Base-by-base conservation (phyloP, 2,888 invertebrate genomes). In the Cloeon dipterum region DNA sequence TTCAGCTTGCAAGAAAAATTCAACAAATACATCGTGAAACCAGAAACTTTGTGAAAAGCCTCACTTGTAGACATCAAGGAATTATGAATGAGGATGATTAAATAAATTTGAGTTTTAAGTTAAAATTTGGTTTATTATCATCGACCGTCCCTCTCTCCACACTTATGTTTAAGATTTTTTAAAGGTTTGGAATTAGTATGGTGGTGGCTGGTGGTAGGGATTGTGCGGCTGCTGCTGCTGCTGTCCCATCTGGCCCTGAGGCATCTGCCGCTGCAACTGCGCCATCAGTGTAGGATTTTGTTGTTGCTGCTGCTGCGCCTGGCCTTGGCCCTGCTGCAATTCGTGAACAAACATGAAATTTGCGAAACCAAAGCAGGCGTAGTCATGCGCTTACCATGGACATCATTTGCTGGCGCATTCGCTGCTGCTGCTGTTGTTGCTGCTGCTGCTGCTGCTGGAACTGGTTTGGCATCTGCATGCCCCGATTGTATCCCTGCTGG, bases 371-470 rank as follows among this genome's bases (percentile, higher is more conserved):
- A 8, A 23, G 8, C 23, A 8, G 11, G n/a, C n/a, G n/a, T 23
- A 23, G 23, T 23, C 23, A 23, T 23, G 8, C 23, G 23, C 25
- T 8, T 23, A n/a, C 25, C 8, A n/a, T 8, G 8, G n/a, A 23
- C 25, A 8, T 10, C 25, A 23, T 23, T 14, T 14, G 14, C 29
- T 14, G n/a, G 10, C 25, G 8, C 8, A 23, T 8, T 23, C 25
- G 23, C 48, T 69, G 68, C 47, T 68, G 68, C 53, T 70, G 69
- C 47, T 71, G 71, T 42, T 66, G 64, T 49, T 58, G 62, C 42
- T 65, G 67, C 46, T 67, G 68, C 46, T 63, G 65, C 53, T 63
- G 53, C 42, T 52, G 48, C 33, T 44, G 42, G 33, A 35, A 39
- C 26, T 35, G 39, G 8, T 42, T 42, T 29, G 44, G 46, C 25